These are phyloP conservation scores for Phaethon lepturus DNA, from an alignment of 2,113 vertebrate genomes.

Conservation along the genomic window DNA sequence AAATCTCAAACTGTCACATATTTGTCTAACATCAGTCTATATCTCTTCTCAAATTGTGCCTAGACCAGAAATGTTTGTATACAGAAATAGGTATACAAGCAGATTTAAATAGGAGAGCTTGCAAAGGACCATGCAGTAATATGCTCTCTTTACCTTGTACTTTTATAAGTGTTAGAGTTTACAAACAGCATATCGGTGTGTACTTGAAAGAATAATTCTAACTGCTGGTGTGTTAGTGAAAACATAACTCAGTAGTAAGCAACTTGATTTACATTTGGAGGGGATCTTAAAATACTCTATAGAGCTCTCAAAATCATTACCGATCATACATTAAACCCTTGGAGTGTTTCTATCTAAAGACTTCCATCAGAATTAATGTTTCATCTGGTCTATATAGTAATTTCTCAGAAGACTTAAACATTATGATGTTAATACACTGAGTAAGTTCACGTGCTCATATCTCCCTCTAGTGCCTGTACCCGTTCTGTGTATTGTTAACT, in stretches of 20 bases:
- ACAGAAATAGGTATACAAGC: neutral
- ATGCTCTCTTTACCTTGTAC: neutral
- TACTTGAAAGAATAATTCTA: neutral
- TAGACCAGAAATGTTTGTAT: neutral
- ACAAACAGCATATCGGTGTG: neutral
- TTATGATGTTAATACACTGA: neutral
- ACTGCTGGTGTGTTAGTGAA: neutral
- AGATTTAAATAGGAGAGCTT: neutral
- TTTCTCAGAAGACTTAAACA: neutral
- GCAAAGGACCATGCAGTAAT: neutral
- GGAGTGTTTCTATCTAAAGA: neutral
- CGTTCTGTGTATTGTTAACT: neutral
- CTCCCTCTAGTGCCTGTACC: slow-evolving; percentile 45
- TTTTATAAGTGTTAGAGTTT: neutral
- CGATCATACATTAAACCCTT: neutral
- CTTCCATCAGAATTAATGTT: neutral
- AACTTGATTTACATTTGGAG: neutral
- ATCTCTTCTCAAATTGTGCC: neutral
- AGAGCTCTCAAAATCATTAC: neutral
- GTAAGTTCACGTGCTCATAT: neutral
- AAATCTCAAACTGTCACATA: neutral
- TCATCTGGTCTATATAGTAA: neutral
- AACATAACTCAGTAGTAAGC: neutral
- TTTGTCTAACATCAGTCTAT: neutral
- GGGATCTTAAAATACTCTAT: neutral